Evolutionary conservation across 2,797 vertebrate genomes (phyloP).

Genomic region (Argyrosomus regius): DNA sequence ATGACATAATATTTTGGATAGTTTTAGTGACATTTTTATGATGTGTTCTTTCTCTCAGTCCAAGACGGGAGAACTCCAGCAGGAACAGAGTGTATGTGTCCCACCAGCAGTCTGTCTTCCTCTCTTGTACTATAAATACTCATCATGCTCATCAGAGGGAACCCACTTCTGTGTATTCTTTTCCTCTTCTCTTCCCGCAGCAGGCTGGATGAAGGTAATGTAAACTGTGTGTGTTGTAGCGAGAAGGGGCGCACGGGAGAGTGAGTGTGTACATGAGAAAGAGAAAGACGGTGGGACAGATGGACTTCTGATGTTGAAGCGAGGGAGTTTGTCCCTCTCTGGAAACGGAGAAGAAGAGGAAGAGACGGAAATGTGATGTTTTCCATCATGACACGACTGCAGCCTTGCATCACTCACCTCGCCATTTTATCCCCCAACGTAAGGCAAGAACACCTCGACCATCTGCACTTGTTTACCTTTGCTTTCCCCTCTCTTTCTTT

Average conservation of each 20-base stretch:
- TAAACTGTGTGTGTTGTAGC: slow-evolving; percentile 30
- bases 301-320: slow-evolving; percentile 49
- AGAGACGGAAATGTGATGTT: not conserved
- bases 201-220: slow-evolving; percentile 47
- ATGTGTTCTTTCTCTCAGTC: slow-evolving; percentile 7
- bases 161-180: slow-evolving; percentile 27
- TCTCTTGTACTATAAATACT: slow-evolving; percentile 57
- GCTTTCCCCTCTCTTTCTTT: not conserved
- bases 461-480: slow-evolving; percentile 46
- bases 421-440: not conserved
- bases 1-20: not conserved
- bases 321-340: slow-evolving; percentile 39
- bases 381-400: not conserved
- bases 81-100: slow-evolving; percentile 13
- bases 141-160: slow-evolving; percentile 8
- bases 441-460: slow-evolving; percentile 23
- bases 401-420: slow-evolving; percentile 12
- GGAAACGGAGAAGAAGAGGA: slow-evolving; percentile 35
- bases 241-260: slow-evolving; percentile 20
- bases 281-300: slow-evolving; percentile 34
- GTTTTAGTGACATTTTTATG: slow-evolving; percentile 3
- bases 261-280: not conserved
- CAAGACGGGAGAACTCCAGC: slow-evolving; percentile 23
- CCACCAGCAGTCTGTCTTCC: slow-evolving; percentile 26
- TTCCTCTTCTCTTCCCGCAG: slow-evolving; percentile 8